Evolutionary conservation across 2,797 vertebrate species (phyloP).

Genomic region (Hyperoplus immaculatus): DNA sequence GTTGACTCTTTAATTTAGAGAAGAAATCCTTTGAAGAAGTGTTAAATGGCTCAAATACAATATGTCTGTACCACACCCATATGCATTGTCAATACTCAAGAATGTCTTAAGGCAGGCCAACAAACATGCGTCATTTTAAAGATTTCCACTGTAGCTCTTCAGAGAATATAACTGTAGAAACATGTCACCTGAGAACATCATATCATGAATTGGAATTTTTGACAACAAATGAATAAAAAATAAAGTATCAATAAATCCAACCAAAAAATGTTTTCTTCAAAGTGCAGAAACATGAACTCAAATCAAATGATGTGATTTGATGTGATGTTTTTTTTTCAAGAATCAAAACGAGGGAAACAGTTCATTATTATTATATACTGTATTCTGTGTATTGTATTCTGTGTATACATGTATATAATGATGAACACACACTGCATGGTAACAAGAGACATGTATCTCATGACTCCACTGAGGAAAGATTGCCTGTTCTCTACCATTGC

Average conservation of each 20-base stretch:
- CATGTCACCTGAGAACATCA: background rate
- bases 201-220: background rate
- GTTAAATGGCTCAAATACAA: background rate
- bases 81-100: background rate
- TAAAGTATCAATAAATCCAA: background rate
- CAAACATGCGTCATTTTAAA: background rate
- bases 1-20: background rate
- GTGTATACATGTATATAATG: too few relatives aligned
- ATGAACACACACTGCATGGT: background rate
- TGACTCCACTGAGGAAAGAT: conserved; percentile 1
- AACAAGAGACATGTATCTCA: conserved; percentile 21
- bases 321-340: background rate
- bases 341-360: background rate
- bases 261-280: background rate
- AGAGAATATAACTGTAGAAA: background rate
- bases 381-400: too few relatives aligned
- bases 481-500: background rate
- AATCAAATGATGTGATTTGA: background rate
- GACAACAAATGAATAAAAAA: too few relatives aligned
- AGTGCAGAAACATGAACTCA: background rate
- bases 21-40: background rate
- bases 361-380: background rate
- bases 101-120: background rate
- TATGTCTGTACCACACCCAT: conserved; percentile 42
- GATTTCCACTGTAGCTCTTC: background rate